Evolutionary conservation across 2,888 invertebrate genomes (phyloP).

Genomic region (Orthonevra nobilis): DNA sequence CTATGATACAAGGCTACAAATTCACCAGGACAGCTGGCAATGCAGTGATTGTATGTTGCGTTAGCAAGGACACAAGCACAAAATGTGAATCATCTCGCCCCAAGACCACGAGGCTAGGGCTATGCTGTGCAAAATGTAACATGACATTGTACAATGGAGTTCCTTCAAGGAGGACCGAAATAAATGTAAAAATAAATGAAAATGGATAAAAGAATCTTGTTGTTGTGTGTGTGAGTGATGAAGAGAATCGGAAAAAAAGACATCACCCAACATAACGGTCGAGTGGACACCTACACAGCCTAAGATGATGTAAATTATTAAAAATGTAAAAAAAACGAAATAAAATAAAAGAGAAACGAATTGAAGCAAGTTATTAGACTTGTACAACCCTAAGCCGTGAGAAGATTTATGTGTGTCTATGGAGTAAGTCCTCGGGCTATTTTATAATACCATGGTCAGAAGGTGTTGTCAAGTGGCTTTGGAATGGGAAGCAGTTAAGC

Average conservation of each 20-base stretch:
- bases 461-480: not conserved
- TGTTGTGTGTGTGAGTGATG: not conserved
- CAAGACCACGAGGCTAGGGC: constrained; percentile 6
- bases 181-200: constrained; percentile 22
- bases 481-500: constrained; percentile 15
- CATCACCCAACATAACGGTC: constrained; percentile 32
- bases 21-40: constrained; percentile 25
- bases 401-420: constrained; percentile 46
- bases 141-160: constrained; percentile 43
- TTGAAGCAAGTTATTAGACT: constrained; percentile 12
- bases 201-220: not conserved
- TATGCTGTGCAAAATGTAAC: constrained; percentile 36
- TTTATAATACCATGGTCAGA: constrained; percentile 22
- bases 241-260: not conserved
- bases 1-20: constrained; percentile 49
- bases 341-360: too few species aligned
- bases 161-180: constrained; percentile 18
- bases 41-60: constrained; percentile 31
- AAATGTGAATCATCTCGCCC: not conserved
- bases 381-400: constrained; percentile 10
- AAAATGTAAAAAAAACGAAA: constrained; percentile 18
- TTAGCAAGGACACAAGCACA: not conserved
- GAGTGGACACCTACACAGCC: constrained; percentile 44
- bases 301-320: constrained; percentile 54
- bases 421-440: constrained; percentile 24